Evolutionary conservation across 2,113 vertebrate species (phyloP).

Genomic region (Dicentrarchus labrax): DNA sequence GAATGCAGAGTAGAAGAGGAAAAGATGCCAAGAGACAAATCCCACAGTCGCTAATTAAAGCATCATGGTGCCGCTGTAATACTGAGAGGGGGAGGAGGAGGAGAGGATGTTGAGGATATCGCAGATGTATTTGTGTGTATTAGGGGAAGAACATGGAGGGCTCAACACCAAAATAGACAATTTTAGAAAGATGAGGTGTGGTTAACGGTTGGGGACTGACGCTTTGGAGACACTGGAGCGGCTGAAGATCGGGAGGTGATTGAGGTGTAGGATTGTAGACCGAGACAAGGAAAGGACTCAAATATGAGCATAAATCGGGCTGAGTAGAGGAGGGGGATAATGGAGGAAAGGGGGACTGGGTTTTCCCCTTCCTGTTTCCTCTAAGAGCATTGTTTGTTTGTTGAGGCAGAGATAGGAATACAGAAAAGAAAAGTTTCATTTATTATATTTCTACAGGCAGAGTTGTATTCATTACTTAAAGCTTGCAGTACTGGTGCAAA

Average conservation of each 20-base stretch:
- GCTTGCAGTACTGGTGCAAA: neutral
- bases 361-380: conserved; percentile 33
- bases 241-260: too few relatives aligned
- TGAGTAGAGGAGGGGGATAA: neutral
- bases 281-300: neutral
- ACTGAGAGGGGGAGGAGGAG: conserved; percentile 1
- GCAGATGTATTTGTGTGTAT: neutral
- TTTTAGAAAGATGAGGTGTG: neutral
- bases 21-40: conserved; percentile 69
- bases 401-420: conserved; percentile 1
- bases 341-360: neutral
- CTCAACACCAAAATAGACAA: neutral
- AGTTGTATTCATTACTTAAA: neutral
- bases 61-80: conserved; percentile 38
- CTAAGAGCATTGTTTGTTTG: conserved; percentile 19
- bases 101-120: conserved; percentile 15
- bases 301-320: too few relatives aligned
- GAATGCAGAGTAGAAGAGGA: conserved; percentile 44
- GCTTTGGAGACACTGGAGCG: neutral
- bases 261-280: too few relatives aligned
- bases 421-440: neutral
- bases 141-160: neutral
- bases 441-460: neutral
- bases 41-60: conserved; percentile 73
- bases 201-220: neutral